These are phyloP conservation scores for Notocelia uddmanniana DNA, from an alignment of 2,888 invertebrate genomes.

Conservation along the genomic window DNA sequence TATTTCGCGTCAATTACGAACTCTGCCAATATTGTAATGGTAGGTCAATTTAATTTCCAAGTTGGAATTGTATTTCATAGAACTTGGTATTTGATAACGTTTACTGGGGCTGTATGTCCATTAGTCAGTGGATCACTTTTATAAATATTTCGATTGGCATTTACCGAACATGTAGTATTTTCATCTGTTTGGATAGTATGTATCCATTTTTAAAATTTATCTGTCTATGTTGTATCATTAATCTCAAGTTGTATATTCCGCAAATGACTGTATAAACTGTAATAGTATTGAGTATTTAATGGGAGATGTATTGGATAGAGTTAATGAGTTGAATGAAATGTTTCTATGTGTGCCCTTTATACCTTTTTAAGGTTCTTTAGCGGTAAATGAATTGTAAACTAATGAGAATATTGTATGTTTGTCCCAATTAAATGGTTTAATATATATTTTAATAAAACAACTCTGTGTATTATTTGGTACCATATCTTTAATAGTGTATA, in stretches of 20 bases:
- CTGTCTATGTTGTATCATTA: constrained; percentile 55
- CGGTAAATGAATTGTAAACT: constrained; percentile 82
- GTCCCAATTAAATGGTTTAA: constrained; percentile 85
- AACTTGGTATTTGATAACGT: constrained; percentile 18
- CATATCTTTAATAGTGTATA: constrained; percentile 24
- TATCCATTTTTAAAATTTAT: constrained; percentile 40
- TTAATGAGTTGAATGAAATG: constrained; percentile 66
- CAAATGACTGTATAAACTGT: constrained; percentile 59
- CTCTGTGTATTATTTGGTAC: constrained; percentile 57
- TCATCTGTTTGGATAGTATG: constrained; percentile 24
- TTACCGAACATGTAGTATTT: constrained; percentile 42
- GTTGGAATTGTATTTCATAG: constrained; percentile 16
- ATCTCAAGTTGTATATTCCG: constrained; percentile 69
- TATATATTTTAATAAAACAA: constrained; percentile 84
- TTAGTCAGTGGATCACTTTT: constrained; percentile 42
- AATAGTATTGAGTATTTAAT: constrained; percentile 61
- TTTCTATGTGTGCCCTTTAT: constrained; percentile 78
- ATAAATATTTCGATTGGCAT: constrained; percentile 46
- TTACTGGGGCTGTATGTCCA: constrained; percentile 44
- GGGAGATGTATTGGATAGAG: constrained; percentile 56
- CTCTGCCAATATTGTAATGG: constrained; percentile 42
- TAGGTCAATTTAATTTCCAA: constrained; percentile 26
- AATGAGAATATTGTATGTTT: constrained; percentile 85
- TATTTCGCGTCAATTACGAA: constrained; percentile 51
- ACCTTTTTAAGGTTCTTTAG: constrained; percentile 79